A percentile compares a stretch with the other conserved stretches of the same genome.
Conservation (phyloP, 2,113 vertebrate genomes). For the Thunnus thynnus region DNA sequence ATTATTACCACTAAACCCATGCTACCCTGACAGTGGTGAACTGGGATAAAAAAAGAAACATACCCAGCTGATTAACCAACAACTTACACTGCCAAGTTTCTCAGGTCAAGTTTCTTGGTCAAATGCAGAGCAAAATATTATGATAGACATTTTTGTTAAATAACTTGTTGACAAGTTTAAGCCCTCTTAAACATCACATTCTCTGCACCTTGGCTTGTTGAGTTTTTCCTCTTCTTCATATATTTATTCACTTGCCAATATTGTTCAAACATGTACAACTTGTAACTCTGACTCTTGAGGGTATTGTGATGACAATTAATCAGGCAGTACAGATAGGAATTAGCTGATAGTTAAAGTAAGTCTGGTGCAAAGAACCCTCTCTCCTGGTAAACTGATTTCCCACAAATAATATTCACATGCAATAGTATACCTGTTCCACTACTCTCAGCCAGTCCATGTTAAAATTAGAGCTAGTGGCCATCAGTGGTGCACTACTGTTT, state of each 20-base stretch:
- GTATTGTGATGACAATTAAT: no score
- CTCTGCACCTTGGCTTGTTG: neutral
- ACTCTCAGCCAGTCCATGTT: neutral
- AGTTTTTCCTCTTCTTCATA: neutral
- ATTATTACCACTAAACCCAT: neutral
- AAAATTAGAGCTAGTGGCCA: neutral
- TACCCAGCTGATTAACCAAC: neutral
- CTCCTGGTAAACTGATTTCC: no score
- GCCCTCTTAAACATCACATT: neutral
- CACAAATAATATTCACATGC: neutral
- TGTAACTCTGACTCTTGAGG: no score
- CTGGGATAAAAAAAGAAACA: constrained; percentile 5
- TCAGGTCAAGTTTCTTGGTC: neutral
- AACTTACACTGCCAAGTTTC: neutral
- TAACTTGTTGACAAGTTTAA: neutral
- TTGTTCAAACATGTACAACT: no score
- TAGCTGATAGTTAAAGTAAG: no score
- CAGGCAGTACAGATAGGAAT: no score
- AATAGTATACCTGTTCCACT: neutral
- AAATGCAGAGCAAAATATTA: neutral
- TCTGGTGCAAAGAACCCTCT: neutral
- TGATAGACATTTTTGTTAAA: neutral
- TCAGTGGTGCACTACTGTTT: neutral
- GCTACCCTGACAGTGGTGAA: neutral
- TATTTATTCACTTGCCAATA: neutral